phyloP scores from a whole-genome alignment of 2,113 vertebrate species.

The Pholis gunnellus region DNA sequence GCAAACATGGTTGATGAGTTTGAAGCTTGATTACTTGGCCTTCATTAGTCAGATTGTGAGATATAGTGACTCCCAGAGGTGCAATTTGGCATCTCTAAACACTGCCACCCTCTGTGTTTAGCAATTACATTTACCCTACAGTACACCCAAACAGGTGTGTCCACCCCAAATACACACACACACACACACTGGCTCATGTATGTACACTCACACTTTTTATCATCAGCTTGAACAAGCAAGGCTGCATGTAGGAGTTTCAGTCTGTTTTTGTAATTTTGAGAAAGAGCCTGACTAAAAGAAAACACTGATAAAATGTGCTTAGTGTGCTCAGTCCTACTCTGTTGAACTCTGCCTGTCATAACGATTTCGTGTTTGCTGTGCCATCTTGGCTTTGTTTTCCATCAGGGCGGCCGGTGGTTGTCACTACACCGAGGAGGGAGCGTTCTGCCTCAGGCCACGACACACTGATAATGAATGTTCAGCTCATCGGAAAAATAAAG shows the following conservation, averaged over 20 bases:
- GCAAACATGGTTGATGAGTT: conserved; percentile 76
- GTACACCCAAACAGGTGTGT: conserved; percentile 64
- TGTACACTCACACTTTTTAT: conserved; percentile 29
- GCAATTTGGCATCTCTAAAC: conserved; percentile 68
- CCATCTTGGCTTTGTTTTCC: conserved; percentile 72
- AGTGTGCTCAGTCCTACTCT: conserved; percentile 47
- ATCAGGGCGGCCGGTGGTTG: conserved; percentile 61
- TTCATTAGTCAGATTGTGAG: conserved; percentile 79
- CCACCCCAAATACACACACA: conserved; percentile 10
- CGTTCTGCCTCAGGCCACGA: conserved; percentile 75
- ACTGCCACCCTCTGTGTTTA: conserved; percentile 56
- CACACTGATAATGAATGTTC: conserved; percentile 79
- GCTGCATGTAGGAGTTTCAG: conserved; percentile 53
- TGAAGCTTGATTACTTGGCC: conserved; percentile 78
- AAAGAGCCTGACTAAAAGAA: conserved; percentile 55
- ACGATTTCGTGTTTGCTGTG: conserved; percentile 63
- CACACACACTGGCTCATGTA: neutral
- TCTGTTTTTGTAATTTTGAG: conserved; percentile 47
- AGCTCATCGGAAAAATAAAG: conserved; percentile 74
- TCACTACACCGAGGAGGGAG: conserved; percentile 71
- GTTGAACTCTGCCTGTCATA: conserved; percentile 62
- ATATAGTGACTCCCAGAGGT: conserved; percentile 75
- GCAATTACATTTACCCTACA: conserved; percentile 70
- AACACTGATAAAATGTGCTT: conserved; percentile 77
- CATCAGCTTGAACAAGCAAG: conserved; percentile 46